Conservation (phyloP, 2,113 vertebrate species). For the Cynopterus brachyotis region DNA sequence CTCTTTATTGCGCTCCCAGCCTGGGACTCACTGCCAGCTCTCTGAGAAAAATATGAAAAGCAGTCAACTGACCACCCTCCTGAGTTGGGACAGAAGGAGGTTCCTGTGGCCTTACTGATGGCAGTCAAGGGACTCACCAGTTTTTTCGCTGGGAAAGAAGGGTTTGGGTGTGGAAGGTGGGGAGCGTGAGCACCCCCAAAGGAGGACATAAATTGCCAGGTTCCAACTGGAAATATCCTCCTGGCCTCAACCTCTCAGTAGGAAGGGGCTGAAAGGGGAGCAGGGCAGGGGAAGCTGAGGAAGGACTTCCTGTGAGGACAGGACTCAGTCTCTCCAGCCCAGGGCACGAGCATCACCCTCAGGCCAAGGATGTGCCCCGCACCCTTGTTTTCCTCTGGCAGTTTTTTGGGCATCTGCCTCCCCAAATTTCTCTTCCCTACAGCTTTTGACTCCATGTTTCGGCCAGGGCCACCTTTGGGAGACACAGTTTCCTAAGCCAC, state of each 20-base stretch:
- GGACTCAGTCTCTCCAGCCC: not conserved
- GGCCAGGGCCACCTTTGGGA: not conserved
- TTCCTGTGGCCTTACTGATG: not conserved
- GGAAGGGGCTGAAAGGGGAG: not conserved
- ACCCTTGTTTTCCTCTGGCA: not conserved
- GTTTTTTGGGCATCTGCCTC: not conserved
- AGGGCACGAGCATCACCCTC: too few relatives aligned
- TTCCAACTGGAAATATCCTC: not conserved
- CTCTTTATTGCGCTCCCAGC: fast-evolving
- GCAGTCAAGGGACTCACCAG: not conserved
- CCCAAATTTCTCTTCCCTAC: not conserved
- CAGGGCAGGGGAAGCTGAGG: not conserved
- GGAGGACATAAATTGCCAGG: not conserved
- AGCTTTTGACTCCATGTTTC: not conserved
- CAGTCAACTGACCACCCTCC: not conserved
- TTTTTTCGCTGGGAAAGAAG: not conserved
- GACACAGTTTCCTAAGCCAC: not conserved
- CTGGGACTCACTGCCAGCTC: not conserved
- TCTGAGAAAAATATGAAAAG: not conserved
- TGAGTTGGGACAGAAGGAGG: not conserved
- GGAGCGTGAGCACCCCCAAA: not conserved
- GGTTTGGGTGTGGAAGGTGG: not conserved
- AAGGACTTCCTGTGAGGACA: fast-evolving
- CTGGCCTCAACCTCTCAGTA: not conserved
- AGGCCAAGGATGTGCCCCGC: fast-evolving